Conservation (phyloP, 2,888 invertebrate species). For the Cremastobaeus sp. region DNA sequence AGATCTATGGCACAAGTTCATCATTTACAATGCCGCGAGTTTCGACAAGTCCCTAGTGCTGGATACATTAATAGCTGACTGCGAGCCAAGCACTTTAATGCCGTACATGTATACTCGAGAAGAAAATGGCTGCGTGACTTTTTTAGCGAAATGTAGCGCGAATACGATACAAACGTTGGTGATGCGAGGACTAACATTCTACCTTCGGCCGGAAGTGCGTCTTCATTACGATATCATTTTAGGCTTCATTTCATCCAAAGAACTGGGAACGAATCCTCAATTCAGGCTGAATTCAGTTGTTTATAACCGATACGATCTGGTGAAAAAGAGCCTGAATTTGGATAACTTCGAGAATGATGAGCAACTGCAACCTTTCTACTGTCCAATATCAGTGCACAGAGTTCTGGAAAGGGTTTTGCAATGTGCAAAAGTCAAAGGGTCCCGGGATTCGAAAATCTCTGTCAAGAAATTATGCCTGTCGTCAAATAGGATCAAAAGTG, state of each 20-base stretch:
- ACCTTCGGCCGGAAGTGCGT: slow-evolving; percentile 51
- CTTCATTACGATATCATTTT: slow-evolving; percentile 70
- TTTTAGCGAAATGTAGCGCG: slow-evolving; percentile 68
- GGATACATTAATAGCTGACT: slow-evolving; percentile 65
- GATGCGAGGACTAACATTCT: slow-evolving; percentile 66
- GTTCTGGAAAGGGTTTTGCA: slow-evolving; percentile 69
- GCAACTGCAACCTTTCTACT: slow-evolving; percentile 69
- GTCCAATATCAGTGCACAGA: slow-evolving; percentile 69
- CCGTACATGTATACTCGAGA: slow-evolving; percentile 71
- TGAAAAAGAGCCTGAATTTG: slow-evolving; percentile 69
- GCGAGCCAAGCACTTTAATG: slow-evolving; percentile 69
- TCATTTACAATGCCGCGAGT: slow-evolving; percentile 67
- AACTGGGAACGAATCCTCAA: slow-evolving; percentile 68
- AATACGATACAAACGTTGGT: slow-evolving; percentile 68
- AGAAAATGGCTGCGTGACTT: slow-evolving; percentile 66
- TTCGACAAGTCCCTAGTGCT: slow-evolving; percentile 65
- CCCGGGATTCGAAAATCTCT: slow-evolving; percentile 65
- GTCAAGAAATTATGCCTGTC: slow-evolving; percentile 72
- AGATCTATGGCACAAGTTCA: slow-evolving; percentile 76
- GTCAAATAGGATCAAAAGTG: slow-evolving; percentile 67
- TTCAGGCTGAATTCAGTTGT: slow-evolving; percentile 66
- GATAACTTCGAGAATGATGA: slow-evolving; percentile 72
- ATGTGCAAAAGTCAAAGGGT: slow-evolving; percentile 65
- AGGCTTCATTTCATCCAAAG: slow-evolving; percentile 67
- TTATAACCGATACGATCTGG: slow-evolving; percentile 67